Conservation (phyloP, 2,888 invertebrate species). For the Clitarchus hookeri region DNA sequence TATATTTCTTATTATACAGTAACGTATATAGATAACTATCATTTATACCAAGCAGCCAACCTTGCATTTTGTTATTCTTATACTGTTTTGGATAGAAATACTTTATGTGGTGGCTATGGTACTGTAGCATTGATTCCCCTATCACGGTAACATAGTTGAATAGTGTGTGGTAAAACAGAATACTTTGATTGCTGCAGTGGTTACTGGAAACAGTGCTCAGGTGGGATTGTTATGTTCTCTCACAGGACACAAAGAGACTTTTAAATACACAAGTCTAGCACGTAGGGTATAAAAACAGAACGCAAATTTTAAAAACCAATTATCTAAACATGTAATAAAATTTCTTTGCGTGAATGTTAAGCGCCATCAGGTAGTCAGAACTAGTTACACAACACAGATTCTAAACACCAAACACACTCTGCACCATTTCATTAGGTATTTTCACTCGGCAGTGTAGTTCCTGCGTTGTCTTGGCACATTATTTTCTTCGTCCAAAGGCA, state of each 20-base stretch:
- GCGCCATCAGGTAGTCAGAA: neutral
- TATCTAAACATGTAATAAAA: conserved; percentile 18
- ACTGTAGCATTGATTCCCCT: conserved; percentile 33
- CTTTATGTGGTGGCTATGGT: conserved; percentile 28
- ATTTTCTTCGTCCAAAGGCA: conserved; percentile 37
- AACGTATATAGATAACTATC: neutral
- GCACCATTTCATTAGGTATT: conserved; percentile 19
- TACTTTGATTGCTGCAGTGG: conserved; percentile 28
- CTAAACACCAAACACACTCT: conserved; percentile 25
- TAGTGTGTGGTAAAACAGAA: conserved; percentile 32
- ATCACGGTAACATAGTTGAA: conserved; percentile 39
- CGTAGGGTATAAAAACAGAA: conserved; percentile 38
- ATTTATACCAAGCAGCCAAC: neutral
- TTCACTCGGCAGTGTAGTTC: conserved; percentile 16
- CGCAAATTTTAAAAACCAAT: conserved; percentile 30
- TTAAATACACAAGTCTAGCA: conserved; percentile 34
- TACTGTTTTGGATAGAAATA: conserved; percentile 10
- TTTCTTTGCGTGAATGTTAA: neutral
- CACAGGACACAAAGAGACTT: conserved; percentile 30
- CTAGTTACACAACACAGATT: neutral
- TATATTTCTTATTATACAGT: neutral
- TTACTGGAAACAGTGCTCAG: conserved; percentile 37
- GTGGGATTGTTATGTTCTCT: conserved; percentile 39
- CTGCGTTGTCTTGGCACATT: conserved; percentile 38
- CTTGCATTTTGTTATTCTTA: conserved; percentile 15